phyloP scores from a whole-genome alignment of 2,888 invertebrate genomes.

The Tricholauxania praeusta region DNA sequence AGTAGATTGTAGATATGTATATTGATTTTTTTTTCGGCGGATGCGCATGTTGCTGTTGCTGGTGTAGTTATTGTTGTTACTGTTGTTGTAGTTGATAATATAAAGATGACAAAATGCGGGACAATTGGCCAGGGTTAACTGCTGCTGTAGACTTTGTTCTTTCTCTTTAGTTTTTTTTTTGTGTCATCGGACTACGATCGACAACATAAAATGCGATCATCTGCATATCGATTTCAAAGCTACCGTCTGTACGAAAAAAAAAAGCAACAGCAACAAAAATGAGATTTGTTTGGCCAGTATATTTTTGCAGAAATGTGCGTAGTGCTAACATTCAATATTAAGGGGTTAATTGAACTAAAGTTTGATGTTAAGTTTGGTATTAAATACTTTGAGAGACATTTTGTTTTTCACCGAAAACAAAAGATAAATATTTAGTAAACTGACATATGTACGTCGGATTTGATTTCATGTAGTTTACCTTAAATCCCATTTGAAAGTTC shows the following conservation, averaged over 20 bases:
- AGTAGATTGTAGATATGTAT: too few relatives aligned
- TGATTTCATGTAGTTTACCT: too few relatives aligned
- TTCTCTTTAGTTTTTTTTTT: constrained; percentile 14
- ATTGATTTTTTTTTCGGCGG: constrained; percentile 11
- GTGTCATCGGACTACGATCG: constrained; percentile 17
- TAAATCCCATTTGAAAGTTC: too few relatives aligned
- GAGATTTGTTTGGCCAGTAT: constrained; percentile 32
- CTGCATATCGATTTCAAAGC: constrained; percentile 53
- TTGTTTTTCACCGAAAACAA: too few relatives aligned
- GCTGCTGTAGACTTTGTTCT: neutral
- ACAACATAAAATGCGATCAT: constrained; percentile 35
- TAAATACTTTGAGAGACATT: too few relatives aligned
- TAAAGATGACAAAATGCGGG: constrained; percentile 41
- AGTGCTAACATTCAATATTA: too few relatives aligned
- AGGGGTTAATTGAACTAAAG: too few relatives aligned
- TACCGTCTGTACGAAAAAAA: constrained; percentile 43
- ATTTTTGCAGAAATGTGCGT: too few relatives aligned
- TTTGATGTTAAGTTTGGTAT: too few relatives aligned
- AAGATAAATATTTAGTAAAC: too few relatives aligned
- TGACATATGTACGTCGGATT: too few relatives aligned
- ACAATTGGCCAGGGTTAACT: constrained; percentile 31
- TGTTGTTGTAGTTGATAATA: constrained; percentile 38
- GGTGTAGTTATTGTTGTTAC: constrained; percentile 31
- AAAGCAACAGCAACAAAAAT: constrained; percentile 34
- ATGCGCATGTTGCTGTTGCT: constrained; percentile 18